Evolutionary conservation across 2,888 invertebrate species (phyloP).

Genomic region (Helobdella robusta): DNA sequence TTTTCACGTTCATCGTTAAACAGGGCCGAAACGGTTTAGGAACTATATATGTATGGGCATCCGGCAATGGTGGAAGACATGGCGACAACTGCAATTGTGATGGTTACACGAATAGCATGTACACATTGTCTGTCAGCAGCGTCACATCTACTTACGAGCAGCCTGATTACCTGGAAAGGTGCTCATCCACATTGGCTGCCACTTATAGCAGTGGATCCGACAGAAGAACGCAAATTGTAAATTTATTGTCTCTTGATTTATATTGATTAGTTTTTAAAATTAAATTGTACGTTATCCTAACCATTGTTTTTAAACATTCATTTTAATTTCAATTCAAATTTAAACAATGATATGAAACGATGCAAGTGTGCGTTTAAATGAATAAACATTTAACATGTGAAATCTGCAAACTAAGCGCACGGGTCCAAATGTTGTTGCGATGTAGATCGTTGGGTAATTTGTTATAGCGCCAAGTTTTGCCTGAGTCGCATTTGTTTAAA

Average conservation of each 20-base stretch:
- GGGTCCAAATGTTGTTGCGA: no score
- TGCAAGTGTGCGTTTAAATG: no score
- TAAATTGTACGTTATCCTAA: not conserved
- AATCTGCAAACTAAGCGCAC: no score
- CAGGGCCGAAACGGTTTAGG: conserved; percentile 40
- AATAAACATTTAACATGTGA: no score
- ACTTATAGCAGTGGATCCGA: conserved; percentile 54
- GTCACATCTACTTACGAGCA: conserved; percentile 36
- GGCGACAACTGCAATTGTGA: conserved; percentile 45
- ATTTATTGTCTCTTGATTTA: no score
- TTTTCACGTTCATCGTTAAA: conserved; percentile 56
- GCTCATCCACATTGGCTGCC: conserved; percentile 40
- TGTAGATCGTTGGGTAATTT: no score
- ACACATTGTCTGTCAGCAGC: conserved; percentile 42
- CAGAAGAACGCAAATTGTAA: conserved; percentile 56
- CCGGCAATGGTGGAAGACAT: conserved; percentile 45
- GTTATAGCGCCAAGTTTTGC: no score
- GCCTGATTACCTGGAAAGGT: conserved; percentile 44
- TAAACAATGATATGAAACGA: no score
- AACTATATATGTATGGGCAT: conserved; percentile 45
- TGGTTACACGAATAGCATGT: conserved; percentile 44
- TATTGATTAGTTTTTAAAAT: not conserved
- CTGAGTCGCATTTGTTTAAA: no score
- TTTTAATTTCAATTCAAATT: no score
- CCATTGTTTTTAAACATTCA: not conserved